Conservation (phyloP, 2,888 invertebrate genomes). For the Andrena hattorfiana region DNA sequence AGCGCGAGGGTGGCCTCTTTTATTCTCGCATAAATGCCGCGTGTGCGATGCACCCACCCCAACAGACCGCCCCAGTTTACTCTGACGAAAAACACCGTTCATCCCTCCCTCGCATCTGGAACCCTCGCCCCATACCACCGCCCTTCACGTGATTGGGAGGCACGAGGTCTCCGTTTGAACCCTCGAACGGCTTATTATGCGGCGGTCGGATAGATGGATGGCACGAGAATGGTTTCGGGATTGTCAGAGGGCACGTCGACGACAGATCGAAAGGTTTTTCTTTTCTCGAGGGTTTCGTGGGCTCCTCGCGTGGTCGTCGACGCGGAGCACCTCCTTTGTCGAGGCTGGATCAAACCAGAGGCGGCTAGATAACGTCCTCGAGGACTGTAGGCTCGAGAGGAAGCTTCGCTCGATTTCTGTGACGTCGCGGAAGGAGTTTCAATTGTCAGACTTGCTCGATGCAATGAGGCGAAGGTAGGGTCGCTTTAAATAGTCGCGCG, state of each 20-base stretch:
- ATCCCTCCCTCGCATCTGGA: conserved; percentile 30
- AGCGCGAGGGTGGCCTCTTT: conserved; percentile 74
- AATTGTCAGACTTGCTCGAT: background rate
- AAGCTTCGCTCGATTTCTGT: background rate
- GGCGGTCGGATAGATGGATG: conserved; percentile 74
- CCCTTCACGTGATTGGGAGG: conserved; percentile 69
- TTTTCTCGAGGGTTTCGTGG: conserved; percentile 65
- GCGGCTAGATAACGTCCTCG: background rate
- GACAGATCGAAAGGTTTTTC: conserved; percentile 69
- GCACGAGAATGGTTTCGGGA: conserved; percentile 71
- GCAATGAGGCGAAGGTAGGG: background rate
- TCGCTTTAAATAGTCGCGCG: background rate
- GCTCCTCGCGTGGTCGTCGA: conserved; percentile 33
- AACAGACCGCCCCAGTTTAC: conserved; percentile 76
- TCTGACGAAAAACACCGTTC: conserved; percentile 69
- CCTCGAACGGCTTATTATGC: conserved; percentile 79
- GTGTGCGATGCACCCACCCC: conserved; percentile 80
- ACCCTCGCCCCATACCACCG: conserved; percentile 50
- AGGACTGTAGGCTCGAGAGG: background rate
- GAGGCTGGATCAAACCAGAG: background rate
- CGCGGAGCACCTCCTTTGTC: conserved; percentile 43
- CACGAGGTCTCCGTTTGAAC: conserved; percentile 71
- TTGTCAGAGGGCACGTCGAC: conserved; percentile 57
- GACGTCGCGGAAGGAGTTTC: background rate
- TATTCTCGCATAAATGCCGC: conserved; percentile 76